Percentiles rank a stretch among this genome's conserved stretches.
phyloP scores from a whole-genome alignment of 2,888 invertebrate species.

The Mythimna albipuncta region DNA sequence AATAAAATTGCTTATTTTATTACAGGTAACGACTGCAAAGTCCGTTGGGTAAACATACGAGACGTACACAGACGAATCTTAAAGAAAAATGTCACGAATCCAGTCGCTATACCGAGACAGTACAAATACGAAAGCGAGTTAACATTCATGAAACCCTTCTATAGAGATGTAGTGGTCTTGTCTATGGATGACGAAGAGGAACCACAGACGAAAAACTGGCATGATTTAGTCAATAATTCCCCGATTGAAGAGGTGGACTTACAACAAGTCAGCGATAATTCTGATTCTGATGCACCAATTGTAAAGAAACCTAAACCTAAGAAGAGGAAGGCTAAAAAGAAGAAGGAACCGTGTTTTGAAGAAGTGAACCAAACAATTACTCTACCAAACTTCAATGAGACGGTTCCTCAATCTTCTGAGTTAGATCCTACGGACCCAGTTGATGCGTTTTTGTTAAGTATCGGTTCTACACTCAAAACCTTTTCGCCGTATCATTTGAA shows the following conservation, averaged over 20 bases:
- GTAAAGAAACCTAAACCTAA: conserved; percentile 55
- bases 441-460: conserved; percentile 84
- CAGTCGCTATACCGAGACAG: conserved; percentile 65
- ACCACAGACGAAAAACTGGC: conserved; percentile 44
- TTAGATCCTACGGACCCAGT: conserved; percentile 82
- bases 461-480: conserved; percentile 83
- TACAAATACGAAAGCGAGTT: conserved; percentile 85
- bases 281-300: conserved; percentile 67
- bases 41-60: conserved; percentile 86
- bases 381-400: conserved; percentile 66
- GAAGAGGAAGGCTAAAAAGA: conserved; percentile 54
- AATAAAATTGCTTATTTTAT: conserved; percentile 37
- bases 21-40: conserved; percentile 85
- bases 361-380: conserved; percentile 65
- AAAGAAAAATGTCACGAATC: conserved; percentile 70
- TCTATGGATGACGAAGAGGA: conserved; percentile 65
- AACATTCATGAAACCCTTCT: conserved; percentile 81
- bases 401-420: conserved; percentile 64
- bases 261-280: conserved; percentile 64
- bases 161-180: conserved; percentile 76
- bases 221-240: conserved; percentile 22
- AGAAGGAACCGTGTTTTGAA: conserved; percentile 32
- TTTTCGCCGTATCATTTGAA: conserved; percentile 87
- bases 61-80: conserved; percentile 84
- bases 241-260: not conserved